phyloP scores from a whole-genome alignment of 2,888 invertebrate species.

The Clusia tigrina region DNA sequence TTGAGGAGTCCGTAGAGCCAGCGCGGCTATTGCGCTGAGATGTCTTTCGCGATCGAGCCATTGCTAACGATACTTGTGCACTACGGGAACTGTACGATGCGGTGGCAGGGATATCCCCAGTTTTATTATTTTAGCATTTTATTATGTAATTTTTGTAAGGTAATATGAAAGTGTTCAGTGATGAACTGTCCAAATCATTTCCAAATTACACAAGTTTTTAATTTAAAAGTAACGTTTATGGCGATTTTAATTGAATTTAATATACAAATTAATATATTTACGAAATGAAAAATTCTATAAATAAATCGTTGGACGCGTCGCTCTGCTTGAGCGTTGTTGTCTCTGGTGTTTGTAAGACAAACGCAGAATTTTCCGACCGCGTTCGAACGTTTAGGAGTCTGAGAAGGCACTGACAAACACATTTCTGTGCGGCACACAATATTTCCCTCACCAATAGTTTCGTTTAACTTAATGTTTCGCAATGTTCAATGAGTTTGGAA shows the following conservation, averaged over 20 bases:
- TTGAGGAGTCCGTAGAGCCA: constrained; percentile 68
- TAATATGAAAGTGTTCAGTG: background rate
- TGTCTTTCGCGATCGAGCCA: constrained; percentile 33
- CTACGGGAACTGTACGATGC: no score
- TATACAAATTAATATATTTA: no score
- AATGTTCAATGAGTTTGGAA: background rate
- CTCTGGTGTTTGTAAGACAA: background rate
- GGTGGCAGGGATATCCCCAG: background rate
- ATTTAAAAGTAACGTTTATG: background rate
- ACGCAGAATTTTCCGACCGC: background rate
- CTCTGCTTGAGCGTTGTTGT: background rate
- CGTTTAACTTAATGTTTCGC: background rate
- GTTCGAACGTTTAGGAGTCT: constrained; percentile 8
- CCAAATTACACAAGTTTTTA: background rate
- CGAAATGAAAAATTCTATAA: background rate
- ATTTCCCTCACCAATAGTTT: no score
- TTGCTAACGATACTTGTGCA: background rate
- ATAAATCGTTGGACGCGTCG: constrained; percentile 3
- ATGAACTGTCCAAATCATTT: background rate
- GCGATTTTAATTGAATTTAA: background rate
- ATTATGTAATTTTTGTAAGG: background rate
- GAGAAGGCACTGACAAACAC: constrained; percentile 5
- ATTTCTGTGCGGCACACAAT: no score
- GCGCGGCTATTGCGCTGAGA: constrained; percentile 31
- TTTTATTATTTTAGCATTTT: background rate